phyloP scores from a whole-genome alignment of 2,888 invertebrate species.

The Caenorhabditis sulstoni region DNA sequence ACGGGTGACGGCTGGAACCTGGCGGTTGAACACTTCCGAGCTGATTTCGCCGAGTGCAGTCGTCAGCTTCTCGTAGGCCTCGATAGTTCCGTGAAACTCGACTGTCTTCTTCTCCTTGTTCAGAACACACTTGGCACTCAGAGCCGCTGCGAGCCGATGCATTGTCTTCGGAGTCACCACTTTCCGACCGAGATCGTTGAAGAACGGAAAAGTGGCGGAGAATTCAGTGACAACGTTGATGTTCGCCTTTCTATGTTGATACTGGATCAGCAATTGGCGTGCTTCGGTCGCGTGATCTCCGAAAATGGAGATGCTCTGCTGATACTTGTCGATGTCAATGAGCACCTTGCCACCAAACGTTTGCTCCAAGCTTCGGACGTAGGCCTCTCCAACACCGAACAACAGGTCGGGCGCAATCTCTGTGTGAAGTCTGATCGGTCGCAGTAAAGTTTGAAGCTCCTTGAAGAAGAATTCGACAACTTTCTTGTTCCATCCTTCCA shows the following conservation, averaged over 20 bases:
- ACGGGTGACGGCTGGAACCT: neutral
- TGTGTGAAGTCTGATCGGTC: neutral
- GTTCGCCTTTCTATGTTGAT: neutral
- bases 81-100: constrained; percentile 12
- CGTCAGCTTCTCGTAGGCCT: constrained; percentile 11
- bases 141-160: neutral
- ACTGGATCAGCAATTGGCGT: neutral
- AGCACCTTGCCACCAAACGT: constrained; percentile 6
- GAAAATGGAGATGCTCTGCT: constrained; percentile 1
- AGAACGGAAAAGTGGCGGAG: constrained; percentile 5
- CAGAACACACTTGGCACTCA: neutral
- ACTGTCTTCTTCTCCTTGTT: neutral
- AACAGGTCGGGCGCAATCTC: neutral
- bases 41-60: neutral
- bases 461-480: neutral
- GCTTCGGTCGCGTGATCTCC: neutral
- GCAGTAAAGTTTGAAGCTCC: neutral
- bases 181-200: neutral
- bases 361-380: neutral
- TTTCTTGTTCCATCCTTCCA: constrained; percentile 20
- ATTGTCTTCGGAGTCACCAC: neutral
- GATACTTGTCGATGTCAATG: constrained; percentile 29
- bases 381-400: constrained; percentile 26
- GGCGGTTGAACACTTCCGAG: neutral
- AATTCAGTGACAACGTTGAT: neutral